Conservation (phyloP, 2,888 invertebrate species). For the Meiosimyza platycephala region DNA sequence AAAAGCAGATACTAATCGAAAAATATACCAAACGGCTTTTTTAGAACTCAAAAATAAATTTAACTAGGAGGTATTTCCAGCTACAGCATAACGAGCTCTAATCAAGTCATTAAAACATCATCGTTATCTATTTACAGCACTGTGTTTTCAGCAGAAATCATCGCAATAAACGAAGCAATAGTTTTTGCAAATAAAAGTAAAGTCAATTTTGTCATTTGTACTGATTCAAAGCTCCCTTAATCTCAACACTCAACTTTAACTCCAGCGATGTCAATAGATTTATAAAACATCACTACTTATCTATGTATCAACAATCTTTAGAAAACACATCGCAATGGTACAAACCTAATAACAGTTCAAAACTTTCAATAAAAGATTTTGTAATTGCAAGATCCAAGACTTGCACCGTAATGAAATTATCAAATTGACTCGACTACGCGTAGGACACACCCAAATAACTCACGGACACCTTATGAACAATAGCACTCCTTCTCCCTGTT, state of each 20-base stretch:
- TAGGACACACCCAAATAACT: constrained; percentile 4
- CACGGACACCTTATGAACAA: background rate
- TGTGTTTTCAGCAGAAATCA: constrained; percentile 14
- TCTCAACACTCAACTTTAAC: constrained; percentile 5
- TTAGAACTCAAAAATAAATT: background rate
- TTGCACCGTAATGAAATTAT: background rate
- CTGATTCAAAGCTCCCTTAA: constrained; percentile 4
- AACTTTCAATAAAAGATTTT: too few species aligned
- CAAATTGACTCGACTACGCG: background rate
- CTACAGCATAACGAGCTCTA: constrained; percentile 10
- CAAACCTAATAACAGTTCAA: too few species aligned
- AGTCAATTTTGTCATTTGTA: background rate
- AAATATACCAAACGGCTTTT: background rate
- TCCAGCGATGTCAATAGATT: background rate
- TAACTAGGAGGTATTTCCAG: background rate
- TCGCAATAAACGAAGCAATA: constrained; percentile 19
- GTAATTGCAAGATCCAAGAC: too few species aligned
- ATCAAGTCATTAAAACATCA: background rate
- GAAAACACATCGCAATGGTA: background rate
- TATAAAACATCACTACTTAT: background rate
- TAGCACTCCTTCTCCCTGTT: background rate
- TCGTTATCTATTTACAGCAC: constrained; percentile 6
- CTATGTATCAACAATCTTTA: background rate
- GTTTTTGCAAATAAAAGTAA: background rate
- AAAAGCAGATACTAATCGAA: too few species aligned